Percentiles rank a stretch among this genome's conserved stretches.
phyloP scores from a whole-genome alignment of 1,140 invertebrate species.

The Anthonomus grandis region DNA sequence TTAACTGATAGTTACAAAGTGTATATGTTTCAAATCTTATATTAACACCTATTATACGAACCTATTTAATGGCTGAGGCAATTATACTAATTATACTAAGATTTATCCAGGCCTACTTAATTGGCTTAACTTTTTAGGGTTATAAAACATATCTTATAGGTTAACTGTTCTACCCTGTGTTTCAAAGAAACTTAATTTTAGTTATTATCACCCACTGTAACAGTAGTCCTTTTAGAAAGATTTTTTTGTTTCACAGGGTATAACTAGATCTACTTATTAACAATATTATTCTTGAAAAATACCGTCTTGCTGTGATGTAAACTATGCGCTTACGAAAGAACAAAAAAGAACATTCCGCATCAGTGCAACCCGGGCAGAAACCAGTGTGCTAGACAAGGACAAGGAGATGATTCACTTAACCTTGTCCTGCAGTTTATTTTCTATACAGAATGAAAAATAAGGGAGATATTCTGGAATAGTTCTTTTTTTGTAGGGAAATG shows the following conservation, averaged over 20 bases:
- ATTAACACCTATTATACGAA: too few species aligned
- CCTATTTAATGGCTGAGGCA: too few species aligned
- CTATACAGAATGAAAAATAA: neutral
- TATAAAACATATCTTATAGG: too few species aligned
- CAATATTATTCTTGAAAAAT: slow-evolving; percentile 4
- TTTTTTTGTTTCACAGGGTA: neutral
- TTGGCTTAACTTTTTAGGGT: too few species aligned
- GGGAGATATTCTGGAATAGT: slow-evolving; percentile 11
- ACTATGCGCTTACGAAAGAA: slow-evolving; percentile 12
- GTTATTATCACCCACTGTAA: too few species aligned
- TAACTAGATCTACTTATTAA: slow-evolving; percentile 3
- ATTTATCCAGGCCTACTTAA: too few species aligned
- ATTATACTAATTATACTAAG: too few species aligned
- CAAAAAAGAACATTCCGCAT: slow-evolving; percentile 13
- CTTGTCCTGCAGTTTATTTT: neutral
- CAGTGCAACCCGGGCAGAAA: slow-evolving; percentile 16
- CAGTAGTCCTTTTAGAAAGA: neutral
- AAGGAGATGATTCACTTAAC: neutral
- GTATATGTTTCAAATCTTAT: too few species aligned
- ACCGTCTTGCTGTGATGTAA: slow-evolving; percentile 24
- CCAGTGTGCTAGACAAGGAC: slow-evolving; percentile 7
- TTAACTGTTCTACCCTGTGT: too few species aligned
- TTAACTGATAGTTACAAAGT: too few species aligned
- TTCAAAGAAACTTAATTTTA: too few species aligned
- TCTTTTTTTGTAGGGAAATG: neutral